Percentiles rank a stretch among this genome's conserved stretches.
These are phyloP conservation scores for Hydraecia micacea DNA, from an alignment of 2,888 invertebrate genomes.

Conservation along the genomic window DNA sequence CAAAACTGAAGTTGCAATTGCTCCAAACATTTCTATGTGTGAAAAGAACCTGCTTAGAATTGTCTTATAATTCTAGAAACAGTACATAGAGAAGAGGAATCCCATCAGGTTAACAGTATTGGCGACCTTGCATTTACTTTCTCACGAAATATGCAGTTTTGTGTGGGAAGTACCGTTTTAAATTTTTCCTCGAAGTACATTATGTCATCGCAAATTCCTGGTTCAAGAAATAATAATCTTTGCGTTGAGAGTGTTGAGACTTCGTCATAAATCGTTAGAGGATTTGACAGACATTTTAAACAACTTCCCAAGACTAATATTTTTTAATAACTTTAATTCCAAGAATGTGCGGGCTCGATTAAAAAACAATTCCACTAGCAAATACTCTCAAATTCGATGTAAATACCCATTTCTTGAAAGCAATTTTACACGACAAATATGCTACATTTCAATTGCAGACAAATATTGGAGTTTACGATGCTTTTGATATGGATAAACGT, in stretches of 20 bases:
- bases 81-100: slow-evolving; percentile 1
- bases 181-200: slow-evolving; percentile 18
- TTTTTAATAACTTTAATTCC: slow-evolving; percentile 1
- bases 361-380: slow-evolving; percentile 1
- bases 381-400: slow-evolving; percentile 10
- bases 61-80: not conserved
- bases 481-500: slow-evolving; percentile 66
- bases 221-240: slow-evolving; percentile 16
- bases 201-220: slow-evolving; percentile 32
- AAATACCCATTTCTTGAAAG: slow-evolving; percentile 12
- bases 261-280: slow-evolving; percentile 5
- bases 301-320: not conserved
- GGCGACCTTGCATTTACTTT: slow-evolving; percentile 55
- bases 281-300: not conserved
- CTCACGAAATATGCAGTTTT: slow-evolving; percentile 44
- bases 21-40: not conserved
- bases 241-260: not conserved
- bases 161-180: slow-evolving; percentile 30
- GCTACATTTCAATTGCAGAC: slow-evolving; percentile 52
- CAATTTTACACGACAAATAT: slow-evolving; percentile 42
- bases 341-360: slow-evolving; percentile 2
- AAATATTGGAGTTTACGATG: slow-evolving; percentile 63
- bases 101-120: slow-evolving; percentile 14
- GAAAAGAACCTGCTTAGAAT: not conserved
- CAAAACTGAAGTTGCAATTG: not conserved